Conservation (phyloP, 1,140 invertebrate genomes). For the Hyles vespertilio region DNA sequence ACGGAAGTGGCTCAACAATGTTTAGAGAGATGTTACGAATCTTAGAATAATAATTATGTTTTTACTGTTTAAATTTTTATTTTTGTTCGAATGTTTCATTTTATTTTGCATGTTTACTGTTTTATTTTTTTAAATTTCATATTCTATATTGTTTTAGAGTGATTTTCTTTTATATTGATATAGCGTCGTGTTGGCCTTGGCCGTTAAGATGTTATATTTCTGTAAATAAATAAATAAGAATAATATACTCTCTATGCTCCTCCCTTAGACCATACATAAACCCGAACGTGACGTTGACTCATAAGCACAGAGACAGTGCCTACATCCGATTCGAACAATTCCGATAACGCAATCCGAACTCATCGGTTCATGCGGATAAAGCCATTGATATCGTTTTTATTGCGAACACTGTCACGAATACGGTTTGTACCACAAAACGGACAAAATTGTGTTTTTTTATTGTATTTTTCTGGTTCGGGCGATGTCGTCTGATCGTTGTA, state of each 20-base stretch:
- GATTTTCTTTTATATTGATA: too few relatives aligned
- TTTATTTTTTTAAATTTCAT: too few relatives aligned
- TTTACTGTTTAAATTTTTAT: too few relatives aligned
- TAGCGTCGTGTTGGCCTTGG: too few relatives aligned
- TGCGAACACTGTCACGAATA: constrained; percentile 3
- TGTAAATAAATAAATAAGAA: background rate
- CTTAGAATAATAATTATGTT: too few relatives aligned
- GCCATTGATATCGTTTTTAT: constrained; percentile 12
- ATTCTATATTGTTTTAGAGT: too few relatives aligned
- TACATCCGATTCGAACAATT: constrained; percentile 52
- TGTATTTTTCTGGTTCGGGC: background rate
- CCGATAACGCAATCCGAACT: constrained; percentile 25
- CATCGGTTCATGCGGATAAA: constrained; percentile 15
- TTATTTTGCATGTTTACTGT: too few relatives aligned
- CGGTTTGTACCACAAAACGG: background rate
- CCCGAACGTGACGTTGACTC: constrained; percentile 42
- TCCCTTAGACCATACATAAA: constrained; percentile 20
- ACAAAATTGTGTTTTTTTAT: background rate
- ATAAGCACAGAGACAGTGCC: constrained; percentile 51
- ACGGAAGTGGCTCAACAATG: too few relatives aligned
- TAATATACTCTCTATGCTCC: constrained; percentile 10
- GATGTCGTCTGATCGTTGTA: too few relatives aligned
- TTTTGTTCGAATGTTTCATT: too few relatives aligned
- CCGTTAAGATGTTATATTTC: too few relatives aligned
- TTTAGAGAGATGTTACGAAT: too few relatives aligned